Evolutionary conservation across 2,113 vertebrate species (phyloP).

Genomic region (Dasyurus viverrinus): DNA sequence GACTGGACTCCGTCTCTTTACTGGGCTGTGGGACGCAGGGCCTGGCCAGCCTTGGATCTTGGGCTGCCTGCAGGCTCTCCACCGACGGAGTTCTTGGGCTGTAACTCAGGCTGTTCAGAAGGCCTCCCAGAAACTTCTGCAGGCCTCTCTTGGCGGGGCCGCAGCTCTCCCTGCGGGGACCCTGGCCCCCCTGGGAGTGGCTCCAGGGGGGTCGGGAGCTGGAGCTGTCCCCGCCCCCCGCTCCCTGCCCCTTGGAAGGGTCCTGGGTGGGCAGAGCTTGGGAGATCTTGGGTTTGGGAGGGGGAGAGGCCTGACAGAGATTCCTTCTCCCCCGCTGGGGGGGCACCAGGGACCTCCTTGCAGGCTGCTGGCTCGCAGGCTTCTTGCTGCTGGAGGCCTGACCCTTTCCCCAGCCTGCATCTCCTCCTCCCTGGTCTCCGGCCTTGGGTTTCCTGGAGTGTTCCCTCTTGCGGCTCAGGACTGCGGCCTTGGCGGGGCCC

Average conservation of each 20-base stretch:
- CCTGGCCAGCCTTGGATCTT: background rate
- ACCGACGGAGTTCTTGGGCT: constrained; percentile 33
- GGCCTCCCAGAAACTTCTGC: constrained; percentile 49
- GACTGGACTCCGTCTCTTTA: background rate
- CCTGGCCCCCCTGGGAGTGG: background rate
- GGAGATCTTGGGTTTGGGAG: background rate
- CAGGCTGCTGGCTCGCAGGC: background rate
- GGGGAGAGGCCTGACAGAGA: background rate
- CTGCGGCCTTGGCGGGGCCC: constrained; percentile 37
- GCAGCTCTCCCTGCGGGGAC: background rate
- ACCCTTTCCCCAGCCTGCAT: background rate
- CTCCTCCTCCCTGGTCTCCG: background rate
- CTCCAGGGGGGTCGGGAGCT: background rate
- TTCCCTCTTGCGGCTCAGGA: background rate
- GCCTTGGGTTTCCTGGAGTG: constrained; percentile 40
- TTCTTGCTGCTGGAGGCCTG: background rate
- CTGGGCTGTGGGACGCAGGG: background rate
- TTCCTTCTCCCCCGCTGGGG: background rate
- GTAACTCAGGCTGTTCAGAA: background rate
- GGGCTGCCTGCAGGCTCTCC: constrained; percentile 25
- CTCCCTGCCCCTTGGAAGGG: background rate
- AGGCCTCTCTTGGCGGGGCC: constrained; percentile 13
- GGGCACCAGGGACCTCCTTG: background rate
- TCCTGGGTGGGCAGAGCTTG: background rate
- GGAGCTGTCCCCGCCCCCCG: background rate